Evolutionary conservation across 2,113 vertebrate genomes (phyloP).

Genomic region (Pygoscelis antarcticus): DNA sequence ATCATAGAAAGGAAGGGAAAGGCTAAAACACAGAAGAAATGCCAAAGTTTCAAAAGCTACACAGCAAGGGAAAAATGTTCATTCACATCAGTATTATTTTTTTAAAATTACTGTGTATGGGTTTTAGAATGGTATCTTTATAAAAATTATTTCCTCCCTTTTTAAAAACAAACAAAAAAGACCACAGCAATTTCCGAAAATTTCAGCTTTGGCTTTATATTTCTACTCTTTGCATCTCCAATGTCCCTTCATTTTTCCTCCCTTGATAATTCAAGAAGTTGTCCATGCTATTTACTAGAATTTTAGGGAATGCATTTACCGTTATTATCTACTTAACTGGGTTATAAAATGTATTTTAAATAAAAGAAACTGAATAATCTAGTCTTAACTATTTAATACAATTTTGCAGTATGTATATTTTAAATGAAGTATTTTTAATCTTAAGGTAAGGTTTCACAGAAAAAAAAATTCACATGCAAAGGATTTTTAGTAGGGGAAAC

Average conservation of each 20-base stretch:
- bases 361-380: not conserved
- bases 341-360: not conserved
- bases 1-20: not conserved
- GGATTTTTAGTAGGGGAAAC: not conserved
- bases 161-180: conserved; percentile 59
- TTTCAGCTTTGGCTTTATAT: conserved; percentile 33
- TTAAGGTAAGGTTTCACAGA: not conserved
- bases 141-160: conserved; percentile 22
- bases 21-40: not conserved
- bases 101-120: not conserved
- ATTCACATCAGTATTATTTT: not conserved
- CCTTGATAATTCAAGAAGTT: conserved; percentile 18
- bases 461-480: not conserved
- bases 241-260: conserved; percentile 1
- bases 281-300: not conserved
- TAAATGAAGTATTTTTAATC: not conserved
- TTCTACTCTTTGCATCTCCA: not conserved
- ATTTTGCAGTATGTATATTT: not conserved
- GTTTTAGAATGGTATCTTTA: conserved; percentile 16
- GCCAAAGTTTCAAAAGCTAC: not conserved
- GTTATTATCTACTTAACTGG: not conserved
- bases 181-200: conserved; percentile 38
- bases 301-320: conserved; percentile 3
- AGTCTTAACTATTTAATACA: not conserved
- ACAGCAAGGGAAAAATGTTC: not conserved